Percentiles rank a stretch among this genome's conserved stretches.
Conservation (phyloP, 1,140 invertebrate species). For the Dendrolimus punctatus region DNA sequence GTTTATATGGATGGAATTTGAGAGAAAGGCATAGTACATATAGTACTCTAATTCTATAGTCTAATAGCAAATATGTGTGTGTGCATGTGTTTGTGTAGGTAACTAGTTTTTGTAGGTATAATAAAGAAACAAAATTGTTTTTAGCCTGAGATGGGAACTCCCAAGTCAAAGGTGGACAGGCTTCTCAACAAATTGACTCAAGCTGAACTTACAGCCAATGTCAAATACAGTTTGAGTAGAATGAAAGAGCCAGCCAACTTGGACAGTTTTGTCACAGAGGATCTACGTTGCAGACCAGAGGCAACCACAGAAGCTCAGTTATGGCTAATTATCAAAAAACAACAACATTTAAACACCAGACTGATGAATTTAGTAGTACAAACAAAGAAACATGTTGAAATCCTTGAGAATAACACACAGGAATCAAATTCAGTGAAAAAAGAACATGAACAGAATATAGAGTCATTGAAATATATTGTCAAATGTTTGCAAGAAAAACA, state of each 20-base stretch:
- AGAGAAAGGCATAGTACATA: no score
- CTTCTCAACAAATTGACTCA: slow-evolving; percentile 35
- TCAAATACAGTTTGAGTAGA: slow-evolving; percentile 31
- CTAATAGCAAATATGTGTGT: no score
- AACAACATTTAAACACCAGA: slow-evolving; percentile 47
- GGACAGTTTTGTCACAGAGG: slow-evolving; percentile 36
- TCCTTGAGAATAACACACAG: slow-evolving; percentile 37
- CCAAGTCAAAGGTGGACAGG: slow-evolving; percentile 29
- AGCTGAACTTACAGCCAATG: slow-evolving; percentile 34
- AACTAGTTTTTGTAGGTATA: no score
- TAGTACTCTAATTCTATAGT: no score
- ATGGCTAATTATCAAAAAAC: slow-evolving; percentile 56
- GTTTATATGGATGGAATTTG: no score
- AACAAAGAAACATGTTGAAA: slow-evolving; percentile 43
- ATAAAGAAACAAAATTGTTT: no score
- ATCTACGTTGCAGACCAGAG: slow-evolving; percentile 36
- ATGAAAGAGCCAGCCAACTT: slow-evolving; percentile 45
- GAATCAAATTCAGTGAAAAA: slow-evolving; percentile 26
- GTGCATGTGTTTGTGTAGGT: no score
- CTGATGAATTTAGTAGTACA: slow-evolving; percentile 31
- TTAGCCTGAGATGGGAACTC: not conserved
- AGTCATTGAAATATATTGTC: slow-evolving; percentile 53
- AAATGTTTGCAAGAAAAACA: slow-evolving; percentile 63
- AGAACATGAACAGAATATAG: slow-evolving; percentile 38
- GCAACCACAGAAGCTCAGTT: slow-evolving; percentile 36